Percentiles rank a stretch among this genome's conserved stretches.
Evolutionary conservation across 35 echinoderm and acorn worm genomes (phyloP).

Genomic region (Heliocidaris tuberculata): DNA sequence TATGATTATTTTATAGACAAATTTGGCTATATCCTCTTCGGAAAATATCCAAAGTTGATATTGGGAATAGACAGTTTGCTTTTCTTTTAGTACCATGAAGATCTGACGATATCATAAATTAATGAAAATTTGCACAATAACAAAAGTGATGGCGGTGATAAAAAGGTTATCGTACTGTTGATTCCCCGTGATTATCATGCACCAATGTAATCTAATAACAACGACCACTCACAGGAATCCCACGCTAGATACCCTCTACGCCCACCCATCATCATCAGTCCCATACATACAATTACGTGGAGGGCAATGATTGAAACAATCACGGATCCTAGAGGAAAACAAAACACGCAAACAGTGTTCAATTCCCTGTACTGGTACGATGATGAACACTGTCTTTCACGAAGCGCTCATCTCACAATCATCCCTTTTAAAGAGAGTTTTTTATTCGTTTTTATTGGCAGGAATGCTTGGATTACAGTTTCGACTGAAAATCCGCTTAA

Average conservation of each 20-base stretch:
- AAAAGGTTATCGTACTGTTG: constrained; percentile 10
- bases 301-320: constrained; percentile 42
- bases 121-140: not conserved
- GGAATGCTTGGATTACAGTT: not conserved
- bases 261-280: not conserved
- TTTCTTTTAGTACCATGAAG: not conserved
- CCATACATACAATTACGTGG: constrained; percentile 23
- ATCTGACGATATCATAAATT: not conserved
- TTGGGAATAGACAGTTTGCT: too few species aligned
- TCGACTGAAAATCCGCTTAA: constrained; percentile 11
- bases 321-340: not conserved
- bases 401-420: constrained; percentile 17
- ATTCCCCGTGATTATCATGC: not conserved
- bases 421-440: constrained; percentile 36
- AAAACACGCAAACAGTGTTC: not conserved
- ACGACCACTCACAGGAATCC: not conserved
- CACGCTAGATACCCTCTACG: not conserved
- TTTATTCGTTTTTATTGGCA: constrained; percentile 6
- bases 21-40: not conserved
- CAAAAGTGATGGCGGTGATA: not conserved
- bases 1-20: not conserved
- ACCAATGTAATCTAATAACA: constrained; percentile 16
- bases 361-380: not conserved
- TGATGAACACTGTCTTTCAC: constrained; percentile 17
- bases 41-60: not conserved